Conservation (phyloP, 1,140 invertebrate species). For the Lordiphosa collinella region DNA sequence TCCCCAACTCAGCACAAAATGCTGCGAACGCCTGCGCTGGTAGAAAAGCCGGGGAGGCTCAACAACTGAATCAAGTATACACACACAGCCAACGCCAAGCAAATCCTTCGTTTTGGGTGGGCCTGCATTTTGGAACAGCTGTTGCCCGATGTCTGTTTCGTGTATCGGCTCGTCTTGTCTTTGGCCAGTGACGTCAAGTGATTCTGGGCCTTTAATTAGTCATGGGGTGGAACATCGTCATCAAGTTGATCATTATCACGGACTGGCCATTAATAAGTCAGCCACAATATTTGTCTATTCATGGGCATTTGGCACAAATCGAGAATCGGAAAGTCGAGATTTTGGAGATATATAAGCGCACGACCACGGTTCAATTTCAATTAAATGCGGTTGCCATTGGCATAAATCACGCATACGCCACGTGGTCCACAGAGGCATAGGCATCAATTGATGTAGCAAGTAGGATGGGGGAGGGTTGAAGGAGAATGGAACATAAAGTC, state of each 20-base stretch:
- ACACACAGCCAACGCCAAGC: conserved; percentile 17
- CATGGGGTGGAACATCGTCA: conserved; percentile 22
- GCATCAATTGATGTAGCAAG: not conserved
- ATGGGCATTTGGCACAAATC: conserved; percentile 32
- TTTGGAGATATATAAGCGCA: conserved; percentile 18
- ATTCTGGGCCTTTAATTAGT: conserved; percentile 46
- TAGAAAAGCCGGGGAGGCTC: conserved; percentile 50
- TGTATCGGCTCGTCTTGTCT: not conserved
- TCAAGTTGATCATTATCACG: no score
- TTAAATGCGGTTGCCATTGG: conserved; percentile 48
- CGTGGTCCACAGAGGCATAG: conserved; percentile 20
- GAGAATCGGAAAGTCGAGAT: conserved; percentile 31
- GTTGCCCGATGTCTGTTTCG: conserved; percentile 31
- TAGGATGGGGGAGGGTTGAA: conserved; percentile 1
- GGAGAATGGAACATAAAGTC: conserved; percentile 12
- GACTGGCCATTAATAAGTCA: conserved; percentile 60
- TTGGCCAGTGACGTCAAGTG: conserved; percentile 47
- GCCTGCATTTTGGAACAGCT: conserved; percentile 56
- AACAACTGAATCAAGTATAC: conserved; percentile 62
- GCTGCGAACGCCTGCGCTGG: conserved; percentile 36
- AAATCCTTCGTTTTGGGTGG: conserved; percentile 21
- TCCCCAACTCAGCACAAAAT: no score
- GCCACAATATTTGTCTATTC: conserved; percentile 65
- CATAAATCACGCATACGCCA: conserved; percentile 66
- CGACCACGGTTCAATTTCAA: conserved; percentile 46